Conservation (phyloP, 2,888 invertebrate species). For the Fragum fragum region DNA sequence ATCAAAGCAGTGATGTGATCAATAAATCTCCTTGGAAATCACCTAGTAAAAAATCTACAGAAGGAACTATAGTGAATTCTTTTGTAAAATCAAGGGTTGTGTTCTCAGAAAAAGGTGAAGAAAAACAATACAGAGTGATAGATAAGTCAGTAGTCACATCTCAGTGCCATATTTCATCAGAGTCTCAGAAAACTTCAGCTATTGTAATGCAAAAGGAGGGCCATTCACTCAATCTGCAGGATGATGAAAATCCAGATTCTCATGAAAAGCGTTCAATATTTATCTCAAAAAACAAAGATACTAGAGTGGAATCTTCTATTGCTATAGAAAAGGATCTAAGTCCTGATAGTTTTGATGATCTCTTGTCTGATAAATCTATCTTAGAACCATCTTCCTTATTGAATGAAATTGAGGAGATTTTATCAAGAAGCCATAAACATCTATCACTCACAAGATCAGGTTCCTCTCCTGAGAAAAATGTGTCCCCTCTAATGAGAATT, state of each 20-base stretch:
- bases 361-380: slow-evolving; percentile 54
- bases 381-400: slow-evolving; percentile 68
- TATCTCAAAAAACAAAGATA: neutral
- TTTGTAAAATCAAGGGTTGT: slow-evolving; percentile 28
- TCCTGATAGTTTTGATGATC: slow-evolving; percentile 53
- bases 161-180: slow-evolving; percentile 9
- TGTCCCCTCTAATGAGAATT: slow-evolving; percentile 33
- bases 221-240: neutral
- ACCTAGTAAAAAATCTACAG: neutral
- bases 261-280: neutral
- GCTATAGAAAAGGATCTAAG: neutral
- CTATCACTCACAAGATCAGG: slow-evolving; percentile 50
- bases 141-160: slow-evolving; percentile 45
- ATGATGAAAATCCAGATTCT: neutral
- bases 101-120: slow-evolving; percentile 34
- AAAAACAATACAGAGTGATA: slow-evolving; percentile 59
- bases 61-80: slow-evolving; percentile 35
- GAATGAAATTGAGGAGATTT: slow-evolving; percentile 71
- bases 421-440: slow-evolving; percentile 66
- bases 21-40: neutral
- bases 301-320: neutral
- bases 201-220: neutral
- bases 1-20: slow-evolving; percentile 14
- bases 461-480: slow-evolving; percentile 56
- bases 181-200: slow-evolving; percentile 16